Evolutionary conservation across 2,113 vertebrate species (phyloP), one percentile per base, ranked within the genome.

Genomic region (Mesembrinibis cayennensis): DNA sequence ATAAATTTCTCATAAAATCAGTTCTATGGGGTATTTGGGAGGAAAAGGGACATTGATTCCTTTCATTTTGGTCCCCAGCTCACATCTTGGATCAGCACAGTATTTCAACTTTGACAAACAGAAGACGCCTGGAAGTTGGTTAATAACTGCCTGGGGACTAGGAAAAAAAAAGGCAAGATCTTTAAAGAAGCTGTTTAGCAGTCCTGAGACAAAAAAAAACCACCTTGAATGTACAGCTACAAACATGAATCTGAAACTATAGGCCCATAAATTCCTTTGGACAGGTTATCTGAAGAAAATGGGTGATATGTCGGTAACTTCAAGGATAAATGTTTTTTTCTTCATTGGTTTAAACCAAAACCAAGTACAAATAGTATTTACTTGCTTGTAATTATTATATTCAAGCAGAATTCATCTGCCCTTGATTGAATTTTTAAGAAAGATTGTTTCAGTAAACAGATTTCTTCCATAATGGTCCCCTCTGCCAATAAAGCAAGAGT

Each of bases 171-270:
- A 63, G 10, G 34, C 6, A 47, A 63, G 8, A 50, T 61, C 44
- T 88, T 90, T 36, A 80, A 92, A 90, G 61, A 70, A 72, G 23
- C 5, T 88, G 15, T 69, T 80, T 53, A 90, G 27, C 59, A 81
- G 23, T 22, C 34, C 61, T 40, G 42, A 92, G 27, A 55, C 18
- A 52, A 52, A 38, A 59, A 38, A 59, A 79, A 55, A 59, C 11
- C 2, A 2, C 4, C 25, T n/a, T 81, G 63, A 63, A 73, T 1
- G 0, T 50, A 50, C 22, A 71, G 50, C 16, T 59, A 13, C 0
- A 0, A 87, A 38, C 8, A 14, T 4, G 3, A 77, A 59, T 66
- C 42, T 76, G 38, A 67, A 90, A 72, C 20, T 65, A 16, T 6
- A 72, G 32, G 18, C 5, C 52, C 70, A 65, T n/a, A 49, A 89